A percentile compares a stretch with the other conserved stretches of the same genome.
Evolutionary conservation across 2,797 vertebrate genomes (phyloP).

Genomic region (Sebastes minor): DNA sequence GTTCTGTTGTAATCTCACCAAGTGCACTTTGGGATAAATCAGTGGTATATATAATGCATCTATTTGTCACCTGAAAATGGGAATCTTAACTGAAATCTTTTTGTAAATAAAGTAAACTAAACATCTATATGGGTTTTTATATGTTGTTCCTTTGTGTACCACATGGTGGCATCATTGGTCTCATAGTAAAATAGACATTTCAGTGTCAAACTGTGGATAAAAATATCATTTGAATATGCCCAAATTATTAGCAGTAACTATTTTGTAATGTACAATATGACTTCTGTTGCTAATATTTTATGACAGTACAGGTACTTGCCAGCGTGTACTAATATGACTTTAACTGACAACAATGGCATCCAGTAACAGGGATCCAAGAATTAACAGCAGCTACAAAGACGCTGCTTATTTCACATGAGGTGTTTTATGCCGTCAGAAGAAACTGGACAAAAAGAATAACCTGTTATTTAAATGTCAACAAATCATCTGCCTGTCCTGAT

Average conservation of each 20-base stretch:
- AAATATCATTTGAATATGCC: background rate
- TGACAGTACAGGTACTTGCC: background rate
- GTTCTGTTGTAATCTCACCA: slow-evolving; percentile 41
- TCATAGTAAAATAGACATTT: background rate
- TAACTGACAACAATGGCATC: background rate
- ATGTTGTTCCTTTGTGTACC: slow-evolving; percentile 54
- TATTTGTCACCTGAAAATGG: slow-evolving; percentile 12
- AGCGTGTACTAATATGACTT: background rate
- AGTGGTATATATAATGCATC: background rate
- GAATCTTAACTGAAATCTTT: slow-evolving; percentile 33
- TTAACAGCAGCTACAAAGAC: background rate
- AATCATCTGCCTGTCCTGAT: background rate
- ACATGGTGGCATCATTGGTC: slow-evolving; percentile 68
- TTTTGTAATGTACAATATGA: background rate
- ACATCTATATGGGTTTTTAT: background rate
- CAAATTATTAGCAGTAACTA: background rate
- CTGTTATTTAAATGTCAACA: background rate
- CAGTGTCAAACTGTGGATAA: background rate
- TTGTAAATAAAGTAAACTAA: slow-evolving; percentile 75
- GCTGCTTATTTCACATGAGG: background rate
- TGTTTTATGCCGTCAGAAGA: background rate
- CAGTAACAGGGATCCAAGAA: background rate
- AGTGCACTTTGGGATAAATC: slow-evolving; percentile 43
- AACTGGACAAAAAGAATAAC: background rate
- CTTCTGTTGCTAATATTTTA: background rate